Base-by-base conservation (phyloP, 2,797 vertebrate genomes). In the Sebastiscus tertius region DNA sequence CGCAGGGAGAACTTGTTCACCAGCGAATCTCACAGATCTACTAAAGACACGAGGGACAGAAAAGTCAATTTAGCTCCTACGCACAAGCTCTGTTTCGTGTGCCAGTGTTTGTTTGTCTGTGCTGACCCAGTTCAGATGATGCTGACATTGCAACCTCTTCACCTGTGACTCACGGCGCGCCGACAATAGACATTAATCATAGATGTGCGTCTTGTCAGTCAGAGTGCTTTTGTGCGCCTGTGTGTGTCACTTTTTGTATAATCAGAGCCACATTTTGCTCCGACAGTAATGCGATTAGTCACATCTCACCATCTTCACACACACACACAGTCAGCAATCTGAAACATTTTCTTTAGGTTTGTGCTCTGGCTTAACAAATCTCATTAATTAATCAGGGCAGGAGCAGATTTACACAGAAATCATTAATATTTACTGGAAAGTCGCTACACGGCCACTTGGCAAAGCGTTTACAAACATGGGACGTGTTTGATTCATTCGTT, bases 281-380 rank as follows among this genome's bases (percentile, higher is more conserved):
- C 90, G 82, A 90, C 83, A 77, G 49, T 90, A 83, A 91, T 90
- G n/a, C 26, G 79, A 83, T 88, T 85, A 77, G 88, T 88, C 89
- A 89, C 81, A 72, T 83, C 58, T 80, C 61, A 70, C 75, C 34
- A 7, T 65, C 22, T 20, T 65, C 26, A 65, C 55, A 16, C 18
- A 64, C 18, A 64, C 62, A 66, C 55, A 24, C 59, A 46, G 2
- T 4, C 68, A 49, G 39, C 22, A 69, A n/a, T 72, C 58, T 64
- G 31, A 63, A 8, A 20, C 20, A 20, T 66, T 59, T 78, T 78
- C 59, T 58, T 55, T 16, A 13, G 46, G 42, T 84, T 72, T 78
- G 52, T 8, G 64, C 71, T 63, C 66, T 20, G 58, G 72, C 39
- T 70, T 31, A 49, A 42, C 39, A 77, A 27, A 79, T 83, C 72